phyloP scores from a whole-genome alignment of 2,113 vertebrate species.

The Istiophorus platypterus region DNA sequence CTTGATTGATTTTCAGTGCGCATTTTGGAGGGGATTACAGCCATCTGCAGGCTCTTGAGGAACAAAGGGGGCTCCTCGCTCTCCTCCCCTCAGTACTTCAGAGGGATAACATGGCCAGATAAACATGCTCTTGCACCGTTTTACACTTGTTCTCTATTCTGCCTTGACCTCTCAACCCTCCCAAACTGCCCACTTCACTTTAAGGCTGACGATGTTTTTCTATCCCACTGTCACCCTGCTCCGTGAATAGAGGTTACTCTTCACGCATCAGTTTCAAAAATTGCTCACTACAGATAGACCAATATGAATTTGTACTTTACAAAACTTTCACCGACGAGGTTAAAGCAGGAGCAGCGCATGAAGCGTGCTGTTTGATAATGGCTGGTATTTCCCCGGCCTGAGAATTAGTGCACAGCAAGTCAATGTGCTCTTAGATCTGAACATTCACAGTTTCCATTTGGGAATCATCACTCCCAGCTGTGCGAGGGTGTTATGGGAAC shows the following conservation, averaged over 20 bases:
- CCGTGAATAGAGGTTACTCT: slow-evolving; percentile 3
- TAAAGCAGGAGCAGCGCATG: background rate
- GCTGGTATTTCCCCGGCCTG: background rate
- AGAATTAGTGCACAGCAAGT: background rate
- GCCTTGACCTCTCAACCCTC: slow-evolving; percentile 71
- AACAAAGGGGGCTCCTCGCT: slow-evolving; percentile 82
- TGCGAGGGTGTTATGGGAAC: slow-evolving; percentile 65
- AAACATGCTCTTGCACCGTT: slow-evolving; percentile 70
- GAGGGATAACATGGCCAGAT: slow-evolving; percentile 78
- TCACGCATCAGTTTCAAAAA: background rate
- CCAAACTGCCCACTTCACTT: slow-evolving; percentile 67
- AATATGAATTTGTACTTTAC: slow-evolving; percentile 10
- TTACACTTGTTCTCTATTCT: slow-evolving; percentile 61
- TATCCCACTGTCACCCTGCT: background rate
- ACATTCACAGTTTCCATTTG: slow-evolving; percentile 54
- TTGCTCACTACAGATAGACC: background rate
- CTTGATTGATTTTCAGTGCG: slow-evolving; percentile 83
- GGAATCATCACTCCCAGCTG: slow-evolving; percentile 67
- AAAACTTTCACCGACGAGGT: background rate
- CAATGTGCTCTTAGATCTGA: slow-evolving; percentile 12
- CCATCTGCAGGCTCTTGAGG: slow-evolving; percentile 87
- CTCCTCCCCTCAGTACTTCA: slow-evolving; percentile 76
- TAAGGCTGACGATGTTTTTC: slow-evolving; percentile 41
- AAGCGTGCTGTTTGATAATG: background rate
- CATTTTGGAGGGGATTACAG: slow-evolving; percentile 86